phyloP scores from a whole-genome alignment of 2,888 invertebrate species.

The Leistus spinibarbis region DNA sequence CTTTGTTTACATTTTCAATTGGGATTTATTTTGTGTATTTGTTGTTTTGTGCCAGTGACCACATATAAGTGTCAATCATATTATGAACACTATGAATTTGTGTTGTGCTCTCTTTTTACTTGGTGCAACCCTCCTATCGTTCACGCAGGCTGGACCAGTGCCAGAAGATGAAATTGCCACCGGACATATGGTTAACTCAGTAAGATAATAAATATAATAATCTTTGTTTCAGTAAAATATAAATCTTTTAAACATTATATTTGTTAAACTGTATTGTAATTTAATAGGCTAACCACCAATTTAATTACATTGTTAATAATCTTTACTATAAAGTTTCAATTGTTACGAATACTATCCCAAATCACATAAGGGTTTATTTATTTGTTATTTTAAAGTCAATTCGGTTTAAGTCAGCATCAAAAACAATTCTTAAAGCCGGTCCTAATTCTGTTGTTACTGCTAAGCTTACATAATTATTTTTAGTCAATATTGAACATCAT shows the following conservation, averaged over 20 bases:
- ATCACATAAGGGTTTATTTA: no score
- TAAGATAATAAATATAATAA: constrained; percentile 45
- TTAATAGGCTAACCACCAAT: no score
- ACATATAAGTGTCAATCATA: constrained; percentile 10
- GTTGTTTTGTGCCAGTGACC: constrained; percentile 16
- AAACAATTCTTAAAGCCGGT: no score
- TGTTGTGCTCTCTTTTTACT: constrained; percentile 50
- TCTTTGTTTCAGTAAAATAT: not conserved
- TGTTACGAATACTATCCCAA: no score
- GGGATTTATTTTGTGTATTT: not conserved
- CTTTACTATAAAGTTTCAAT: no score
- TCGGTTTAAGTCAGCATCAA: no score
- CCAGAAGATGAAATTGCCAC: constrained; percentile 51
- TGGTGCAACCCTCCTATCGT: constrained; percentile 41
- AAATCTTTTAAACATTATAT: constrained; percentile 17
- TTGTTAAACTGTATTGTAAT: constrained; percentile 8
- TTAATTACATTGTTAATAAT: no score
- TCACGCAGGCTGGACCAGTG: constrained; percentile 52
- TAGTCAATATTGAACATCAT: no score
- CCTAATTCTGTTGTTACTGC: no score
- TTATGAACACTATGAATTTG: constrained; percentile 44
- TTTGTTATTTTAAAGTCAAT: no score
- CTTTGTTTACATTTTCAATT: not conserved
- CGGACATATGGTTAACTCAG: constrained; percentile 54
- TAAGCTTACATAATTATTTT: no score